A percentile compares a stretch with the other conserved stretches of the same genome.
phyloP scores from a whole-genome alignment of 2,797 vertebrate genomes.

The Crotalus adamanteus region DNA sequence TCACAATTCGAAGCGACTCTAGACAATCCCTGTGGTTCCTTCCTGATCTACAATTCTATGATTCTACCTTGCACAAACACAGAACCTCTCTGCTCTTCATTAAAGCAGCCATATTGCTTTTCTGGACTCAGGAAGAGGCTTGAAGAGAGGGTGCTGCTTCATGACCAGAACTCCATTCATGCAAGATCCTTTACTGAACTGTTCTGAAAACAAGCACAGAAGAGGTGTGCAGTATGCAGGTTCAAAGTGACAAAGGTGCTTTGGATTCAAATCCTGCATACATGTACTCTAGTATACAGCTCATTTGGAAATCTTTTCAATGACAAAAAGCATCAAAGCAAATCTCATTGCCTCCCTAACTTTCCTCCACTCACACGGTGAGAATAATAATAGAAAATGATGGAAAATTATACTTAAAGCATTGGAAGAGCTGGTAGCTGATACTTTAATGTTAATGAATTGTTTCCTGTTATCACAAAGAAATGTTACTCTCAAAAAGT shows the following conservation, averaged over 20 bases:
- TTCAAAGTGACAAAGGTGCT: neutral
- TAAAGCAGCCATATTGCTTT: neutral
- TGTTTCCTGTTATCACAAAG: neutral
- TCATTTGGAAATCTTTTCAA: neutral
- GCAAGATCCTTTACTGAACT: neutral
- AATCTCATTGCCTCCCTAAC: neutral
- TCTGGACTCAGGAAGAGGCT: neutral
- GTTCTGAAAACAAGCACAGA: neutral
- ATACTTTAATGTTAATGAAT: neutral
- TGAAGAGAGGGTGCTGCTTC: neutral
- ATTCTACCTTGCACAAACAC: neutral
- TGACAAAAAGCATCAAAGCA: neutral
- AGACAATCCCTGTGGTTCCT: neutral
- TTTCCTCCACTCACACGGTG: neutral
- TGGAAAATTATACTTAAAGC: neutral
- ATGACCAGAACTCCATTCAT: neutral
- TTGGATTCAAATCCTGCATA: neutral
- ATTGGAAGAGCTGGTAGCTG: neutral
- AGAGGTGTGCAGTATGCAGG: neutral
- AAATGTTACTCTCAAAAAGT: neutral
- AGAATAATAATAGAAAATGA: neutral
- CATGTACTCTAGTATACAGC: neutral
- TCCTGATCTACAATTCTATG: neutral
- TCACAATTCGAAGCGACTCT: neutral
- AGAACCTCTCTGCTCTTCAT: neutral